Evolutionary conservation across 2,797 vertebrate species (phyloP), one percentile per base, ranked within the genome.

Genomic region (Hippoglossus hippoglossus): DNA sequence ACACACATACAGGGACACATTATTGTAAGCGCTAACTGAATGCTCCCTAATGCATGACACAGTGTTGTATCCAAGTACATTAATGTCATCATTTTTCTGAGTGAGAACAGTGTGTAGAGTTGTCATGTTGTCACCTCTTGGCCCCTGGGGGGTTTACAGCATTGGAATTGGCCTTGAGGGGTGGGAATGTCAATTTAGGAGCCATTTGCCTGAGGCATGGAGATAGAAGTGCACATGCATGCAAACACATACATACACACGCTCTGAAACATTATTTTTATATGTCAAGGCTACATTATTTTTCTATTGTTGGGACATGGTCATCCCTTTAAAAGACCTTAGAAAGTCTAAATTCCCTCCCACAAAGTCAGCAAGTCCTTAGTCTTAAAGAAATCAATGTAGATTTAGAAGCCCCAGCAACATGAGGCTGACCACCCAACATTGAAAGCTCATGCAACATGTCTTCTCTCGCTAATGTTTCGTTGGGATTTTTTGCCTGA

Each of bases 161-260:
- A 22, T 61, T 31, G 68, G 78, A 78, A 71, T 77, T 79, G 69
- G 67, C 81, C 80, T 82, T 82, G 72, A 79, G 74, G 76, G 83
- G 79, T 87, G 80, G 76, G 74, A 89, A 87, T 82, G 80, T 87
- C 87, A 83, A 84, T 84, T 82, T 83, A 50, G 67, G 61, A 80
- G 73, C 63, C 73, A 79, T 89, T 82, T 89, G 73, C 79, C 82
- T 73, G 79, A 82, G 78, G 31, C 56, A 39, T 16, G 5, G 47
- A 63, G 22, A 39, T 44, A 54, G 22, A 21, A 16, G 24, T 26
- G 63, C 26, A 74, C 52, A 72, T 25, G 46, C 11, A 62, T n/a
- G 12, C 26, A 58, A 3, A 41, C 31, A 55, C 28, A 52, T 5
- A 44, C 3, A 53, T 9, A 46, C 19, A 49, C 41, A 49, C 47